Conservation (phyloP, 23 tunicate species). For the Halocynthia roretzi region DNA sequence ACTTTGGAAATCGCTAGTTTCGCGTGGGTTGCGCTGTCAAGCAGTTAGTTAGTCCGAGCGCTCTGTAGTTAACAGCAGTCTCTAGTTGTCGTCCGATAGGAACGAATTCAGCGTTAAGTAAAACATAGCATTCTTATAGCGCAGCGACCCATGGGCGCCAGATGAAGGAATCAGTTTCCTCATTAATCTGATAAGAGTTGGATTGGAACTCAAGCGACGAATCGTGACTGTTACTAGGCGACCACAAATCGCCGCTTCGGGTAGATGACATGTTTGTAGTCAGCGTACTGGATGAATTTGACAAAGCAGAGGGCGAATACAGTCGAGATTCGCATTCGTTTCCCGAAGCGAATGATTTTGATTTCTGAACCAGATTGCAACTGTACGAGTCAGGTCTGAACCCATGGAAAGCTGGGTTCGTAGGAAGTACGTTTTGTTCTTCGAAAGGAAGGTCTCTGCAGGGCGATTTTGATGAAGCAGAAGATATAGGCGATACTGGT, state of each 20-base stretch:
- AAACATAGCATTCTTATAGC: background rate
- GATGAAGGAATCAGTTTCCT: background rate
- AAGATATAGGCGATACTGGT: slow-evolving; percentile 45
- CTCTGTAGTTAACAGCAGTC: too few species aligned
- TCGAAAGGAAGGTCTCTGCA: background rate
- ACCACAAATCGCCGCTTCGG: background rate
- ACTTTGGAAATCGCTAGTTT: too few species aligned
- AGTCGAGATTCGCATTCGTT: background rate
- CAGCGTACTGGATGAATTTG: background rate
- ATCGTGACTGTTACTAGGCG: background rate
- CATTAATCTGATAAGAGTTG: too few species aligned
- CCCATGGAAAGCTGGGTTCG: background rate
- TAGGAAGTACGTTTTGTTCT: background rate
- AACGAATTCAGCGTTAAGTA: background rate
- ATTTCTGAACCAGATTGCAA: background rate
- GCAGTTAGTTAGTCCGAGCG: too few species aligned
- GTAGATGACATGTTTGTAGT: background rate
- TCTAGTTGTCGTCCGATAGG: too few species aligned
- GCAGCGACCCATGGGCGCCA: slow-evolving; percentile 29
- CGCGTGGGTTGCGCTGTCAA: too few species aligned
- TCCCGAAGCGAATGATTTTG: too few species aligned
- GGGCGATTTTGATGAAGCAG: slow-evolving; percentile 29
- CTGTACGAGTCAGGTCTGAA: background rate
- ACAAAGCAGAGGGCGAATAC: background rate
- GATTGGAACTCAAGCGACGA: background rate